Evolutionary conservation across 2,888 invertebrate species (phyloP), one percentile per base, ranked within the genome.

Genomic region (Odontocolon sp.): DNA sequence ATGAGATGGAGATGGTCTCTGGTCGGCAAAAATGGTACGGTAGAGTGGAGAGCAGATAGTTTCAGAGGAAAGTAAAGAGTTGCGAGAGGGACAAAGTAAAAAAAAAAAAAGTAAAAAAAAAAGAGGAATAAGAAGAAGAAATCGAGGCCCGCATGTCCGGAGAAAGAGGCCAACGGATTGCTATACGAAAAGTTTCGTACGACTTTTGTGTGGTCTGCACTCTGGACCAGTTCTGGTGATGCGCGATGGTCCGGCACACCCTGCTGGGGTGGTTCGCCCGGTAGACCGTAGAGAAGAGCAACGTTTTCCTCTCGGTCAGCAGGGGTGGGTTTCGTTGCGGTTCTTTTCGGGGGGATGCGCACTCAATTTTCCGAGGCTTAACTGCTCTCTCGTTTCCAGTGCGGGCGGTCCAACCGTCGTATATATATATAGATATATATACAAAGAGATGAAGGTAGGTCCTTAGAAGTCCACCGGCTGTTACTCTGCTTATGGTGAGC

Each of bases 291-390:
- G 50, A 28, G 57, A 23, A 50, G 64, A 56, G 45, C 56, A 47
- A 61, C 67, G 33, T 64, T 69, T 72, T 72, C 67, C 50, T 57
- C 77, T 21, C 64, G 72, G 36, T 36, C 67, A 33, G 56, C 31
- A 33, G 6, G 54, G 68, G 18, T 76, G 63, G 77, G 67, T 59
- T 73, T 61, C 67, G 63, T 64, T 70, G 78, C 69, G 67, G 52
- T 77, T 79, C 80, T 80, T 83, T 81, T 82, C 59, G 79, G 77
- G 82, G 78, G 66, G 74, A 66, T 77, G 86, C 79, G 84, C 85
- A 86, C 87, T 89, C 89, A 89, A 89, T 89, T 89, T 89, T 87
- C 87, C 86, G 84, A 83, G 85, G 89, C 88, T 89, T 87, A 88
- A 87, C 85, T 83, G 80, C 78, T 82, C 77, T 61, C 66, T 14